Percentiles rank a stretch among this genome's conserved stretches.
Evolutionary conservation across 2,797 vertebrate genomes (phyloP).

Genomic region (Philypnodon macrostomus): DNA sequence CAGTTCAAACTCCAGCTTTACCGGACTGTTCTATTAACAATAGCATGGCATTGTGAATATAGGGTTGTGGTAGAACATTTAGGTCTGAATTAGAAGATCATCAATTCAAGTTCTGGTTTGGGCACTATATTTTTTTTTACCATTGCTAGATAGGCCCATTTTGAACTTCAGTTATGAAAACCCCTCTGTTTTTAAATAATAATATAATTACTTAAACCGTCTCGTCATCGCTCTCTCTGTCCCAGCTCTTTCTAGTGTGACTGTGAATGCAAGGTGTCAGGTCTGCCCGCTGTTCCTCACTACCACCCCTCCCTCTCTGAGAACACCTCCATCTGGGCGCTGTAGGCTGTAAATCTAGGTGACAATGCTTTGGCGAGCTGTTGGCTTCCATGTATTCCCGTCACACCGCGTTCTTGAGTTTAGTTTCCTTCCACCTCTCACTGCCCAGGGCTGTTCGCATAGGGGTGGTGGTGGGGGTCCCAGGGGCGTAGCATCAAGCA

Average conservation of each 20-base stretch:
- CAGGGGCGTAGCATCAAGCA: too few species aligned
- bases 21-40: too few species aligned
- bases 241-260: slow-evolving; percentile 52
- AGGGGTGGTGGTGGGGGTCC: slow-evolving; percentile 7
- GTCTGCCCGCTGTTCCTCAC: slow-evolving; percentile 64
- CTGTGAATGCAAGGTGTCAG: slow-evolving; percentile 63
- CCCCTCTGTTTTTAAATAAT: too few species aligned
- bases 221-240: slow-evolving; percentile 42
- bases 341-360: slow-evolving; percentile 73
- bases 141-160: too few species aligned
- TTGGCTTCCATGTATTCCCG: slow-evolving; percentile 69
- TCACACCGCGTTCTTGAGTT: slow-evolving; percentile 57
- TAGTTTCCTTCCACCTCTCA: slow-evolving; percentile 49
- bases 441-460: slow-evolving; percentile 43
- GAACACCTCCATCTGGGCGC: slow-evolving; percentile 67
- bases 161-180: too few species aligned
- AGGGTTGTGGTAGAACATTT: too few species aligned
- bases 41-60: slow-evolving; percentile 19
- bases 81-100: too few species aligned
- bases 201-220: slow-evolving; percentile 10
- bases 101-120: too few species aligned
- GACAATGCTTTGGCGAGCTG: slow-evolving; percentile 81
- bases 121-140: slow-evolving; percentile 12
- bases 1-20: slow-evolving; percentile 31
- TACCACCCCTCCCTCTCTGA: slow-evolving; percentile 58